Evolutionary conservation across 2,888 invertebrate genomes (phyloP), one percentile per base, ranked within the genome.

Genomic region (Luperina nickerlii): DNA sequence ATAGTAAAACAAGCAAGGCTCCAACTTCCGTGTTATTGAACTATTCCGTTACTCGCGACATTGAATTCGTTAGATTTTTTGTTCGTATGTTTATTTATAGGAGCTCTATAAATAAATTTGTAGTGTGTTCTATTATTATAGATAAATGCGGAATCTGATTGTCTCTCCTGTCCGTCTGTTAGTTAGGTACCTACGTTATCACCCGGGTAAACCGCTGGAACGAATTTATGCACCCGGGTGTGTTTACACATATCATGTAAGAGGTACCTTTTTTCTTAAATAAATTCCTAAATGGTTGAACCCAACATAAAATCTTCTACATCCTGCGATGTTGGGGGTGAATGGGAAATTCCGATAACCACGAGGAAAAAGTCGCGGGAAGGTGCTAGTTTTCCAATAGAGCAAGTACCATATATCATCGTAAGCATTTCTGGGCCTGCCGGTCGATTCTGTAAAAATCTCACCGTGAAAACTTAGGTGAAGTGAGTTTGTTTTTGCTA

Each of bases 21-120:
- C 5, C n/a, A 20, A n/a, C 57, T 65, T 81, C 51, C 71, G 62
- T 72, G 42, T 74, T 74, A 85, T 67, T 71, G 2, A 81, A 74
- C 18, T 57, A 42, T 48, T 65, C 5, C 13, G 38, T 70, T 63
- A 11, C 63, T 69, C 24, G 51, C 48, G 85, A 63, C 74, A 71
- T 71, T 83, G 75, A 81, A 74, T 74, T 74, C 42, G 11, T 68
- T 32, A 24, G 0, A n/a, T 71, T 68, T 68, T 78, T 78, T 57
- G 54, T 42, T 24, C 13, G 15, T 57, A 38, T 32, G 81, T 32
- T 62, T 67, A 76, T 42, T 60, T 75, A 66, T 57, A 66, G 48
- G 7, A 27, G 11, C 13, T 54, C 24, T 65, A 65, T 24, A 83
- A 65, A 66, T 24, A n/a, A 24, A 70, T 27, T 38, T 20, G 3